phyloP scores from a whole-genome alignment of 1,140 invertebrate genomes.

The Calephelis nemesis region DNA sequence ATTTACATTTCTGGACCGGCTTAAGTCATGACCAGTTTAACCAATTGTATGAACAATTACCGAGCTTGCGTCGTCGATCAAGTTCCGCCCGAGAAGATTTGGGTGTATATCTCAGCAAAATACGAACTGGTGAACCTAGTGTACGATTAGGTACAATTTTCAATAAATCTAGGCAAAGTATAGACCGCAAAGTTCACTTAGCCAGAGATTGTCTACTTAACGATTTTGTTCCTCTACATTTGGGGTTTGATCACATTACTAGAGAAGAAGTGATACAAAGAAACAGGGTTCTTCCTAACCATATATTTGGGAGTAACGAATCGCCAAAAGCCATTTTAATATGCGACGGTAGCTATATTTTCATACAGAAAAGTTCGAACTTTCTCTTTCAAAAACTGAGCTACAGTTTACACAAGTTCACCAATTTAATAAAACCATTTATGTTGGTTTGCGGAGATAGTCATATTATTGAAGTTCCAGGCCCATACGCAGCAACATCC shows the following conservation, averaged over 20 bases:
- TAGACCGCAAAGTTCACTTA: neutral
- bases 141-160: neutral
- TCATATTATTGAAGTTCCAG: slow-evolving; percentile 6
- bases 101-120: neutral
- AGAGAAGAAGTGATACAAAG: slow-evolving; percentile 1
- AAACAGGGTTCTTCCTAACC: slow-evolving; percentile 8
- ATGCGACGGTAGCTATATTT: slow-evolving; percentile 2
- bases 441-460: slow-evolving; percentile 5
- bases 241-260: slow-evolving; percentile 1
- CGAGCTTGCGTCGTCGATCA: neutral
- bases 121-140: slow-evolving; percentile 16
- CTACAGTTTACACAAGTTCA: slow-evolving; percentile 14
- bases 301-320: neutral
- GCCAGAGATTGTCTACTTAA: neutral
- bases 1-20: slow-evolving; percentile 11
- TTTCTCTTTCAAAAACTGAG: slow-evolving; percentile 5
- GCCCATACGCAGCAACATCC: slow-evolving; percentile 2
- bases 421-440: slow-evolving; percentile 8
- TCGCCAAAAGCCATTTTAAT: neutral
- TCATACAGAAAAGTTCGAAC: slow-evolving; percentile 16
- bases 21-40: neutral
- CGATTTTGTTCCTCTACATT: slow-evolving; percentile 12
- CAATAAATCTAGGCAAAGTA: neutral
- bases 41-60: neutral
- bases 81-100: neutral